Base-by-base conservation (phyloP, 2,888 invertebrate species). In the Dryadula phaetusa region DNA sequence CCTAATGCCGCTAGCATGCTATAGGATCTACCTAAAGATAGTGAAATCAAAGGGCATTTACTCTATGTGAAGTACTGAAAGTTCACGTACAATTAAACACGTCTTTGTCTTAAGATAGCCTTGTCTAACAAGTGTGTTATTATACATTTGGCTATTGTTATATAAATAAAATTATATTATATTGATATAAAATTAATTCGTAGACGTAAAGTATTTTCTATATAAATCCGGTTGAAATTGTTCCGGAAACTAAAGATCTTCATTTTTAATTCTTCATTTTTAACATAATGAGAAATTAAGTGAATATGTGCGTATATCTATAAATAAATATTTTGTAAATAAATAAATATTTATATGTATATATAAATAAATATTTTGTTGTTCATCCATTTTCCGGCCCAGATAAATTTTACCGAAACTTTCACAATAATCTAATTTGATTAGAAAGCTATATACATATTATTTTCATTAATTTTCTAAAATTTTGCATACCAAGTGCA, bases 1-100 rank as follows among this genome's bases (percentile, higher is more conserved):
- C 64, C 64, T 62, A 66, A 66, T 53, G 49, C 49, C 49, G 49
- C 49, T n/a, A 49, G 49, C 42, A 44, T n/a, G 22, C 22, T 46
- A 3, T 5, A 25, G 49, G 49, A 49, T 49, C 49, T 49, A 49
- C n/a, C 49, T 8, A 47, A 46, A 60, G 64, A 56, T 46, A 37
- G 47, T 47, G 49, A 49, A 53, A 22, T 8, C 40, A 64, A 58
- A 58, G 40, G 64, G 40, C 49, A 46, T 18, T 56, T 54, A 20
- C 42, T 53, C 3, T 62, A 18, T 18, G 10, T 20, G 7, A 7
- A 18, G 16, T 46, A 14, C 34, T 18, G 34, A 20, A 42, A 56
- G 25, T 46, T 64, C 46, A 46, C 34, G 22, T 32, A 46, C 34
- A 56, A 34, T 64, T 14, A 64, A 32, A 37, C 34, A 20, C 6